A percentile compares a stretch with the other conserved stretches of the same genome.
These are phyloP conservation scores for Cavia porcellus DNA, from an alignment of 2,113 vertebrate species.

Conservation along the genomic window DNA sequence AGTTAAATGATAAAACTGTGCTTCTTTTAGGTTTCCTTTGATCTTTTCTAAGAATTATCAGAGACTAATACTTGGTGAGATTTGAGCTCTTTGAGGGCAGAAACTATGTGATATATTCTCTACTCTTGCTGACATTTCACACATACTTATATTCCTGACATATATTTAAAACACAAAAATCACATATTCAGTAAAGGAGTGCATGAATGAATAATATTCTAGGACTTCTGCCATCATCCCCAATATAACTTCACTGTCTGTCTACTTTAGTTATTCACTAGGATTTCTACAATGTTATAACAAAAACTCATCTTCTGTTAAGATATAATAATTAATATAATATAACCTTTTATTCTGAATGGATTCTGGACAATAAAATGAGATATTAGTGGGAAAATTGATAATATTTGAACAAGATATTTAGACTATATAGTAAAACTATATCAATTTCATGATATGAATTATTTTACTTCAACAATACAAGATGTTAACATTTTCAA, in stretches of 20 bases:
- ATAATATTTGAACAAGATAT: background rate
- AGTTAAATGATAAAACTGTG: slow-evolving; percentile 8
- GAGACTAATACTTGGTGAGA: background rate
- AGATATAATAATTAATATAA: background rate
- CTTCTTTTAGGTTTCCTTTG: background rate
- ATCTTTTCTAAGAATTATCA: slow-evolving; percentile 22
- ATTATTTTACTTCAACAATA: background rate
- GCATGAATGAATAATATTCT: background rate
- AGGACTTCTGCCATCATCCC: background rate
- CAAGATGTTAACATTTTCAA: slow-evolving; percentile 7
- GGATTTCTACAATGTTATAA: background rate
- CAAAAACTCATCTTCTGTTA: background rate
- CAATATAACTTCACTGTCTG: background rate
- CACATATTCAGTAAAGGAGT: background rate
- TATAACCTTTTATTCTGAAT: background rate
- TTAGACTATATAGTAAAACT: slow-evolving; percentile 7
- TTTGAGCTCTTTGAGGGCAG: background rate
- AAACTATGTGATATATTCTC: background rate
- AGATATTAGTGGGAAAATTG: background rate
- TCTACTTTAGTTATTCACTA: background rate
- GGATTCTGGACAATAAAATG: background rate
- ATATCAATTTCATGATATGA: background rate
- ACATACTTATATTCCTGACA: background rate
- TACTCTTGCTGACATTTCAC: background rate
- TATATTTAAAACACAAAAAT: background rate